Percentiles rank a stretch among this genome's conserved stretches.
These are phyloP conservation scores for Noctua comes DNA, from an alignment of 2,888 invertebrate genomes.

Conservation along the genomic window DNA sequence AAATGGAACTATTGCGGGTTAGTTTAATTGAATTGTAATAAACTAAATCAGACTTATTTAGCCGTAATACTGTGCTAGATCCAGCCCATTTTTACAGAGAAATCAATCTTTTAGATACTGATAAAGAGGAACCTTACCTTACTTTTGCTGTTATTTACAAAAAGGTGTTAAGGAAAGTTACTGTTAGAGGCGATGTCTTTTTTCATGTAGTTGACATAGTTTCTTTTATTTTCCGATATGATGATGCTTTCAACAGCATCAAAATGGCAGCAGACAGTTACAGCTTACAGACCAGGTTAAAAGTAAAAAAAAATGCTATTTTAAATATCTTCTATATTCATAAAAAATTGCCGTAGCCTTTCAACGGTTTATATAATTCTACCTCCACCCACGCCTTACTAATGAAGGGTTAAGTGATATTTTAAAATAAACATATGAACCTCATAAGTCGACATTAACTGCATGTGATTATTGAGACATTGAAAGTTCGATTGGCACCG, in stretches of 20 bases:
- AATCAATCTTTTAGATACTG: too few relatives aligned
- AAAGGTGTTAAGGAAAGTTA: background rate
- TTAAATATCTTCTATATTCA: background rate
- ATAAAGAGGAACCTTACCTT: too few relatives aligned
- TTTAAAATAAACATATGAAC: background rate
- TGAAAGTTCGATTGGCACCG: background rate
- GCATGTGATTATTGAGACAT: background rate
- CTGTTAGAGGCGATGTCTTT: background rate
- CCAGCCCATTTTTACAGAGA: too few relatives aligned
- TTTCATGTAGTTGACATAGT: background rate
- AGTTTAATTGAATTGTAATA: slow-evolving; percentile 32
- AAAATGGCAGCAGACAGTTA: background rate
- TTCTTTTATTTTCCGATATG: background rate
- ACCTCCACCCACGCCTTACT: background rate
- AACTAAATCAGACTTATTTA: background rate
- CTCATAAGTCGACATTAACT: too few relatives aligned
- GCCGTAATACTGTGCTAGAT: background rate
- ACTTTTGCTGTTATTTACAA: background rate
- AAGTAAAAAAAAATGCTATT: background rate
- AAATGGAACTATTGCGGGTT: slow-evolving; percentile 47
- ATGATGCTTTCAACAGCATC: background rate
- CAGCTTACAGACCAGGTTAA: background rate
- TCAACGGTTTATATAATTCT: background rate
- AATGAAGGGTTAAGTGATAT: background rate
- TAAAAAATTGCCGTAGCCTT: background rate